Percentiles rank a stretch among this genome's conserved stretches.
Conservation (phyloP, 2,797 vertebrate genomes). For the Ibycter americanus region DNA sequence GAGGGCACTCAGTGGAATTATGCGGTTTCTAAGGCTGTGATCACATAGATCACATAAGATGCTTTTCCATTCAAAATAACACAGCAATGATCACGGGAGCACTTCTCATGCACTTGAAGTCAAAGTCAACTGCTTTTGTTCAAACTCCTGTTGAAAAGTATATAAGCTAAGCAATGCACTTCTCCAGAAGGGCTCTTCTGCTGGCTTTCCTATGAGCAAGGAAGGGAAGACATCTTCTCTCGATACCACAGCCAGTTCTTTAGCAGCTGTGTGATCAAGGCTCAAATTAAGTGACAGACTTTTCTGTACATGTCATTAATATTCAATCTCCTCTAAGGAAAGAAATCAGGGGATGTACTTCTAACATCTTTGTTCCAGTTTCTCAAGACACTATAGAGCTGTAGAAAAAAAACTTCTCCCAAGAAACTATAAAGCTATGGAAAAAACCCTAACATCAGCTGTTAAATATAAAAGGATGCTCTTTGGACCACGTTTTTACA, state of each 20-base stretch:
- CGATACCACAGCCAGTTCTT: not conserved
- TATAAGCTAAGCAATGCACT: not conserved
- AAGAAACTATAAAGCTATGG: not conserved
- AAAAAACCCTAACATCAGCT: not conserved
- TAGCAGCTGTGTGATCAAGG: not conserved
- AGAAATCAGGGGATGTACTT: not conserved
- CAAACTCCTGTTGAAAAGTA: not conserved
- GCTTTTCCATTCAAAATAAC: not conserved
- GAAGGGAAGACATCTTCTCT: not conserved
- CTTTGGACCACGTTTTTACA: not conserved
- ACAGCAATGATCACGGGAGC: not conserved
- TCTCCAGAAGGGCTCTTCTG: not conserved
- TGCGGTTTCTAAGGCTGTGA: not conserved
- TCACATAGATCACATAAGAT: not conserved
- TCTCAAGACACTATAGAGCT: not conserved
- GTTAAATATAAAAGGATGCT: not conserved
- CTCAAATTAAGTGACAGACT: not conserved
- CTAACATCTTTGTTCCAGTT: not conserved
- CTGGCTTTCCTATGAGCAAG: not conserved
- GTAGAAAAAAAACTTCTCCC: not conserved
- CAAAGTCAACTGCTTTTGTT: not conserved
- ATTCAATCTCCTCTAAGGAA: not conserved
- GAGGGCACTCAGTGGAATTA: not conserved
- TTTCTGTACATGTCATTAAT: accelerated
- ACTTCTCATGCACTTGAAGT: not conserved